Base-by-base conservation (phyloP, 2,888 invertebrate species). In the Eilema depressum region DNA sequence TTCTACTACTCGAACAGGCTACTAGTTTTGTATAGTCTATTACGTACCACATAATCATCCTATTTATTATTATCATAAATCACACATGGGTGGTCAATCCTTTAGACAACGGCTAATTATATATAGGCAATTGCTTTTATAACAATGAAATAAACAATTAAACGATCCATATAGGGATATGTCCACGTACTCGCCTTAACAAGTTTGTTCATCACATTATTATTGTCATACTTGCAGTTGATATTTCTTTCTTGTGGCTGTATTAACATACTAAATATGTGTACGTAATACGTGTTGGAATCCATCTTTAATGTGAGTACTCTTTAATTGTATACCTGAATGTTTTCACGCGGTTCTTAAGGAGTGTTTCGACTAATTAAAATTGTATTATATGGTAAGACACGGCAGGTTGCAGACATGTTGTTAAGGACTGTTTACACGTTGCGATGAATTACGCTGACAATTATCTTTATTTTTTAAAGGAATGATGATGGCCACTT, bases 381-480 rank as follows among this genome's bases (percentile, higher is more conserved):
- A 82, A 79, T 75, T 70, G 81, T 79, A 75, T 80, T 84, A 78
- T 83, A 86, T 80, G 86, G 86, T 75, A 77, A 80, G 80, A 75
- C 77, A 59, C 68, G 78, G 65, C 61, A 26, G 63, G 71, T 70
- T 64, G 61, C 60, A 37, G 61, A 61, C 69, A 70, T 73, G 71
- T 70, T 64, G 78, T 80, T 69, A 76, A 73, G 79, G 71, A 30
- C 70, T 63, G 66, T 78, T 68, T 66, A 80, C 81, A 78, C 66
- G 53, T 30, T 37, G 56, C 65, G 28, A 61, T 53, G 59, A 47
- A 28, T 37, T 26, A 17, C n/a, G 25, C 17, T 47, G 8, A 14
- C 26, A 60, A 28, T 64, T 64, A 30, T 47, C 47, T 14, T 60
- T 23, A 53, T 53, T 63, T n/a, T 68, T 37, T 30, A 53, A 62